Base-by-base conservation (phyloP, 2,113 vertebrate species). In the Scartelaos histophorus region DNA sequence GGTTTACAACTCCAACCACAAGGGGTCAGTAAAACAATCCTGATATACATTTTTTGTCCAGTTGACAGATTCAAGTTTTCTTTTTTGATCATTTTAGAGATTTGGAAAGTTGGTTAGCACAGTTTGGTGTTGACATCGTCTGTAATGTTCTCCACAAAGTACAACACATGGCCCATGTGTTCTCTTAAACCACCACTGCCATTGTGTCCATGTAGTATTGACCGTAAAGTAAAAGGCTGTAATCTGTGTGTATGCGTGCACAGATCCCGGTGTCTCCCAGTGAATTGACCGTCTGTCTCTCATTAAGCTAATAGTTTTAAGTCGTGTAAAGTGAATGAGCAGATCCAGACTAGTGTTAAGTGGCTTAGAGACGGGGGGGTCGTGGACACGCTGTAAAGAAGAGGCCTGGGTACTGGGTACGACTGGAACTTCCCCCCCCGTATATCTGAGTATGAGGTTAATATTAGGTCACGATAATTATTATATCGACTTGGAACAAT, bases 231-330 rank as follows among this genome's bases (percentile, higher is more conserved):
- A 58, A 58, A 49, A 45, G 69, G 72, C 43, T 66, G 53, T 67
- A 78, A 73, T 67, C 62, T 45, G 17, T 82, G 56, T 80, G 75
- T 77, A 76, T 72, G 74, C 74, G 66, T 81, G 82, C 80, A 84
- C 4, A 0, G 73, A 77, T 86, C 75, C 71, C 76, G 68, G 71
- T 78, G 81, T 85, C 79, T 80, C 76, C 83, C 84, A 77, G 76
- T 65, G 74, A 87, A 85, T 69, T 78, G 71, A 84, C 78, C 54
- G 82, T 78, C 79, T 87, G 67, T 70, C 58, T 81, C 74, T 88
- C 88, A 90, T 91, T 83, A 90, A 83, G 88, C 78, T 90, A 90
- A 91, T 90, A 87, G 84, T 61, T 74, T 49, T 85, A 81, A 87
- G 88, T 62, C 76, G 80, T 65, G 69, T 7, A 29, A 71, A 82